phyloP scores from a whole-genome alignment of 2,888 invertebrate species.

The Merodon equestris region DNA sequence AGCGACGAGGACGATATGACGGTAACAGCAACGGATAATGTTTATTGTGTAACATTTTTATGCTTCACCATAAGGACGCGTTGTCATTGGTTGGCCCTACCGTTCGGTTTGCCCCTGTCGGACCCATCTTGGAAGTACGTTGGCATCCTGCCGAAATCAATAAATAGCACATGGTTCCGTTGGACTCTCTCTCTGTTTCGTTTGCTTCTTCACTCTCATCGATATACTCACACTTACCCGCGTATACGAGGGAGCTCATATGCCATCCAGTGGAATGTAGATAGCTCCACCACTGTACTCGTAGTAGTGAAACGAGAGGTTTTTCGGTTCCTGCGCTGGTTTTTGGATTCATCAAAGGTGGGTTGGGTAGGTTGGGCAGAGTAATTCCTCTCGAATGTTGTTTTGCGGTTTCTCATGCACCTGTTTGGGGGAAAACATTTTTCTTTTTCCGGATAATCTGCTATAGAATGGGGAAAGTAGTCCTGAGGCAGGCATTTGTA shows the following conservation, averaged over 20 bases:
- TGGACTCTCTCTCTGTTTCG: conserved; percentile 32
- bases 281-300: no score
- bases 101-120: background rate
- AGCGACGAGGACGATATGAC: background rate
- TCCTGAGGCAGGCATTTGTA: no score
- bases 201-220: no score
- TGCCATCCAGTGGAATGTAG: conserved; percentile 17
- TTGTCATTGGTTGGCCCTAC: conserved; percentile 28
- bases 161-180: conserved; percentile 63
- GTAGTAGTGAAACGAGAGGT: no score
- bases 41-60: conserved; percentile 55
- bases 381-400: conserved; percentile 26
- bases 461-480: no score
- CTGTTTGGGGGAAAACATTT: no score
- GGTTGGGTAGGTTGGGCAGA: no score
- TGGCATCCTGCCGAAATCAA: conserved; percentile 60
- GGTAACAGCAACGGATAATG: conserved; percentile 40
- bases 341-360: no score
- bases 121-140: conserved; percentile 19
- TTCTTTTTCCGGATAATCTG: no score
- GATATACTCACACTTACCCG: no score
- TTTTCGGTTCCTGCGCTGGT: no score
- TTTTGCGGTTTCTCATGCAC: conserved; percentile 1
- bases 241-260: background rate
- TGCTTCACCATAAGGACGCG: conserved; percentile 49